A percentile compares a stretch with the other conserved stretches of the same genome.
phyloP scores from a whole-genome alignment of 2,113 vertebrate genomes.

The Ophthalmolycus amberensis region DNA sequence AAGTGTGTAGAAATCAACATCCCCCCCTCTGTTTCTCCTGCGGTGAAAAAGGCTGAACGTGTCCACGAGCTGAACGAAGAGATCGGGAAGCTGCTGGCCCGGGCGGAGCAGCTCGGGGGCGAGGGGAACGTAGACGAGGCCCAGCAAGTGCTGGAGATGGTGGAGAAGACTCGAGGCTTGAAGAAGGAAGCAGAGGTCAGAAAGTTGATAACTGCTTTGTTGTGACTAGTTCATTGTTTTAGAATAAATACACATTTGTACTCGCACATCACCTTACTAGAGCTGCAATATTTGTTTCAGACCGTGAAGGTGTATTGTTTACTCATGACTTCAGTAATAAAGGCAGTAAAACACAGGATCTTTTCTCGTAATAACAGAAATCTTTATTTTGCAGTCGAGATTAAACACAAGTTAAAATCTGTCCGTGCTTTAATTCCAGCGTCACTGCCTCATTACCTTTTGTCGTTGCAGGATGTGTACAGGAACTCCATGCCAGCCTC shows the following conservation, averaged over 20 bases:
- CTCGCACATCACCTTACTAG: neutral
- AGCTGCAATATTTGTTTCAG: neutral
- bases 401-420: neutral
- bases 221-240: neutral
- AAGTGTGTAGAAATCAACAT: neutral
- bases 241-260: neutral
- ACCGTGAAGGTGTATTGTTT: neutral
- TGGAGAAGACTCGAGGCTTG: constrained; percentile 93
- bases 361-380: neutral
- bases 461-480: constrained; percentile 90
- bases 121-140: constrained; percentile 99
- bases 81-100: constrained; percentile 96
- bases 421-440: neutral
- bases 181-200: constrained; percentile 98
- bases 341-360: neutral
- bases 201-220: neutral
- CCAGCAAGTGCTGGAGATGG: constrained; percentile 97
- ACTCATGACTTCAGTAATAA: neutral
- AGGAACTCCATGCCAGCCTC: constrained; percentile 99
- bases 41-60: constrained; percentile 89
- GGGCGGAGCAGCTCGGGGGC: constrained; percentile 95
- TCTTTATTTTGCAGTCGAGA: neutral
- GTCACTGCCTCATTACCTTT: neutral
- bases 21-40: neutral
- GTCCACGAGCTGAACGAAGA: constrained; percentile 99